Evolutionary conservation across 2,888 invertebrate species (phyloP).

Genomic region (Sepioteuthis lessoniana): DNA sequence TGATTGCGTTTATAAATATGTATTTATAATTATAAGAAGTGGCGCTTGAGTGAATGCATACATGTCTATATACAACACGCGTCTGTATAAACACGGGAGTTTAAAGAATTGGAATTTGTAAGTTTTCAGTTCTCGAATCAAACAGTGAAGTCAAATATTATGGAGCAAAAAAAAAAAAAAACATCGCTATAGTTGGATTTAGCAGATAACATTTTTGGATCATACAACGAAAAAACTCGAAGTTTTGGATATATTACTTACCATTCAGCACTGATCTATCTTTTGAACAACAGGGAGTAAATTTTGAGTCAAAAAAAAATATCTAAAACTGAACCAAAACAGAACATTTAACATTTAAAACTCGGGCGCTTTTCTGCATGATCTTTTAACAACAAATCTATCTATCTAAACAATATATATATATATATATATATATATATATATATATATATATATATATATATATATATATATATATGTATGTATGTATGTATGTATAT

Average conservation of each 20-base stretch:
- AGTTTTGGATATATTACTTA: background rate
- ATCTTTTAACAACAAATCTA: background rate
- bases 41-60: background rate
- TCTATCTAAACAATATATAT: too few species aligned
- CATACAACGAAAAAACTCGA: background rate
- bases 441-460: background rate
- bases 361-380: background rate
- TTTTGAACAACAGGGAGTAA: background rate
- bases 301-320: background rate
- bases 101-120: background rate
- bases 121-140: background rate
- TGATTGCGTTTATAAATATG: too few species aligned
- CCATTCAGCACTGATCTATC: background rate
- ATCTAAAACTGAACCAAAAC: background rate
- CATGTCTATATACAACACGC: background rate
- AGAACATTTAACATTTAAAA: too few species aligned
- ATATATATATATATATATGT: background rate
- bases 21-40: background rate
- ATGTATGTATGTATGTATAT: background rate
- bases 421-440: background rate
- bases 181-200: background rate
- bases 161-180: too few species aligned
- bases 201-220: background rate
- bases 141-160: background rate
- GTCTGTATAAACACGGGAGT: background rate